Conservation (phyloP, 2,888 invertebrate genomes). For the Mantis religiosa region DNA sequence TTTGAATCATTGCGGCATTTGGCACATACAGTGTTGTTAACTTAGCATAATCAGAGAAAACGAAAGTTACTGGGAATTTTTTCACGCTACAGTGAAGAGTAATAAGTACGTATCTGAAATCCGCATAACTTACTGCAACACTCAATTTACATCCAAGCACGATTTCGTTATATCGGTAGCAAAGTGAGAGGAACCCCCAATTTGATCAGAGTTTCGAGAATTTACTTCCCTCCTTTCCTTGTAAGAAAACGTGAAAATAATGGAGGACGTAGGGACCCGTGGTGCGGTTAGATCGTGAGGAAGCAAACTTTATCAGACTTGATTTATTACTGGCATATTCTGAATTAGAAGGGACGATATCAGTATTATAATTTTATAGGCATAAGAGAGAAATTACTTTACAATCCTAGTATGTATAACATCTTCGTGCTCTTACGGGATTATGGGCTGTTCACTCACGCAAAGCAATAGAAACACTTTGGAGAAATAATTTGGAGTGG, state of each 20-base stretch:
- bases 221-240: not conserved
- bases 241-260: not conserved
- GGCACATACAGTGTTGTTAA: not conserved
- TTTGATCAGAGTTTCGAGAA: not conserved
- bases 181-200: not conserved
- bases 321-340: not conserved
- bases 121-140: not conserved
- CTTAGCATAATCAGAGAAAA: not conserved
- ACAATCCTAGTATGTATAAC: not conserved
- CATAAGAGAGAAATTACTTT: not conserved
- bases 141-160: not conserved
- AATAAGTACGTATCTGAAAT: not conserved
- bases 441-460: not conserved
- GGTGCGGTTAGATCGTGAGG: not conserved
- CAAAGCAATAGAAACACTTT: not conserved
- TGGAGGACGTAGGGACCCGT: not conserved
- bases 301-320: not conserved
- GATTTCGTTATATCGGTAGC: not conserved
- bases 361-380: not conserved
- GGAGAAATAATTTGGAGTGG: not conserved
- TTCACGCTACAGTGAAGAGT: not conserved
- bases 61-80: not conserved
- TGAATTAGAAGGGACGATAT: not conserved
- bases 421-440: not conserved
- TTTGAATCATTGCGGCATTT: not conserved